Base-by-base conservation (phyloP, 2,888 invertebrate species). In the Drosophila borborema region DNA sequence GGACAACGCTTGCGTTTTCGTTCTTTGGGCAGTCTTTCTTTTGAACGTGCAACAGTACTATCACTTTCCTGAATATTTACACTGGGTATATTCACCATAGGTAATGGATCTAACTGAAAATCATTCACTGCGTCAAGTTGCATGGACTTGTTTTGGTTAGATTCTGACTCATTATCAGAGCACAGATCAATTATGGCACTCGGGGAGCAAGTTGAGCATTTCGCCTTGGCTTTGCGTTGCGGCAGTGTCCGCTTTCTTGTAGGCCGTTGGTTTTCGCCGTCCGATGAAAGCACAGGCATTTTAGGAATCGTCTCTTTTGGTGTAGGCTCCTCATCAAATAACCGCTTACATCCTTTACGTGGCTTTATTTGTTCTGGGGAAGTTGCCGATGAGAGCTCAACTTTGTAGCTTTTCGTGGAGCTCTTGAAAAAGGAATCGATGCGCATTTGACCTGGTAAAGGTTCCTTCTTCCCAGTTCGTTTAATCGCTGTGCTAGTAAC, bases 361-460 rank as follows among this genome's bases (percentile, higher is more conserved):
- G 56, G 36, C 8, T 36, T 51, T 2, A 14, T 8, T 8, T 51
- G 18, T 8, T n/a, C 14, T 67, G 74, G 31, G 36, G 53, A 7
- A 23, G 3, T 14, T 9, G 23, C n/a, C n/a, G 40, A 23, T 4
- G 23, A 45, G 36, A 5, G 7, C 40, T 56, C 58, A n/a, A 89
- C 76, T 53, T 80, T 78, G 49, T 71, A 86, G 18, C 61, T 79
- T 72, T 91, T 91, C 0, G 82, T 38, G 18, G 77, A 68, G 16
- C 85, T 84, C 12, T 89, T 90, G n/a, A 92, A 91, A 31, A 82
- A 91, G 2, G 65, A 64, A 59, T 91, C 86, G 8, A 91, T 91
- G 12, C 84, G 81, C 60, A 78, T 51, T 72, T 91, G 91, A 9
- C 78, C 86, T 1, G 82, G 72, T 0, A 86, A 71, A 1, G 81